These are phyloP conservation scores for Nemotelus pantherinus DNA, from an alignment of 2,888 invertebrate species.

Conservation along the genomic window DNA sequence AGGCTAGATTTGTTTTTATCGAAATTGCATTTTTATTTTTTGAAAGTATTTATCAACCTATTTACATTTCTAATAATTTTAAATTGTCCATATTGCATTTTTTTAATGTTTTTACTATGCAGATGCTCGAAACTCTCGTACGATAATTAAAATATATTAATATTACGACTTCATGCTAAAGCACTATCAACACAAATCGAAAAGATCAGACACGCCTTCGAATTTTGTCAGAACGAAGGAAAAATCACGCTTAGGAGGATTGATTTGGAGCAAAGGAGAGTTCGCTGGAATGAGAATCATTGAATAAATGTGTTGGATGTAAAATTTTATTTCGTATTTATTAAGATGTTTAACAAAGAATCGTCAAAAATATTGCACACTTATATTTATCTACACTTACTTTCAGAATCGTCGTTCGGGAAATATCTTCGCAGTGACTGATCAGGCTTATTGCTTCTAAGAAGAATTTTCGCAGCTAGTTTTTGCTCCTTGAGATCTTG, in stretches of 20 bases:
- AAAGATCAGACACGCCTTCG: conserved; percentile 63
- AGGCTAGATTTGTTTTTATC: conserved; percentile 12
- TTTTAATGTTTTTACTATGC: neutral
- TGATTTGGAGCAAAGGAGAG: conserved; percentile 59
- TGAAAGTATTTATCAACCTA: neutral
- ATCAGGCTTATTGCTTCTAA: conserved; percentile 41
- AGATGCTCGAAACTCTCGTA: neutral
- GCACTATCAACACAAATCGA: conserved; percentile 55
- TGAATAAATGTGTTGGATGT: neutral
- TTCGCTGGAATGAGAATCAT: conserved; percentile 56
- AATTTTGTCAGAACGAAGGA: conserved; percentile 59
- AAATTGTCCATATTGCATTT: neutral
- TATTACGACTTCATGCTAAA: neutral
- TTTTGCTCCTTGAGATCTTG: conserved; percentile 54
- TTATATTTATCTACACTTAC: conserved; percentile 30
- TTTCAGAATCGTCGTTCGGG: conserved; percentile 33
- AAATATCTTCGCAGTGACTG: conserved; percentile 41
- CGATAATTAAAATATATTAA: neutral
- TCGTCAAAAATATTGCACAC: neutral
- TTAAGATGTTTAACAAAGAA: neutral
- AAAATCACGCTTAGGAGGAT: conserved; percentile 61
- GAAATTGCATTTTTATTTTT: too few species aligned
- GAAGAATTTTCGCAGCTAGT: conserved; percentile 57
- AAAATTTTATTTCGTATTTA: too few species aligned
- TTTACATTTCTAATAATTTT: conserved; percentile 17